Base-by-base conservation (phyloP, 2,797 vertebrate species). In the Coreius guichenoti region DNA sequence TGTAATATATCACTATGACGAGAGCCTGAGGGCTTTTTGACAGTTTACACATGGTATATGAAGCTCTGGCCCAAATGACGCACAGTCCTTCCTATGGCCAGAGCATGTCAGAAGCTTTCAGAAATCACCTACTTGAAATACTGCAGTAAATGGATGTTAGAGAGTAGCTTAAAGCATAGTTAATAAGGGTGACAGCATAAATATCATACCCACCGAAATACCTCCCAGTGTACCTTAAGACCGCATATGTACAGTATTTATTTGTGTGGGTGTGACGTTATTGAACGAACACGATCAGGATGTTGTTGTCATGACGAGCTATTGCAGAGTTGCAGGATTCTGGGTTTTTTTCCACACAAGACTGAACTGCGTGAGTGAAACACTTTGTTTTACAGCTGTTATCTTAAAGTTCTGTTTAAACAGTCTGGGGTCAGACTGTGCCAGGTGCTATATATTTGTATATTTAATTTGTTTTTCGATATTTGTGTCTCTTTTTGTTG, bases 331-430 rank as follows among this genome's bases (percentile, higher is more conserved):
- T 80, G 23, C 33, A 5, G 23, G 39, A 51, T 39, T 83, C 47
- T 33, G 68, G 16, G 8, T 13, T 43, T 31, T 86, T 61, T 58
- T 77, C 33, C 76, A 61, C 58, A 65, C 58, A 65, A 21, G 7
- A 54, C 63, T 77, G 56, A 86, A 75, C 61, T 61, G 26, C 23
- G 23, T 3, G n/a, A 77, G 47, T n/a, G 47, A 45, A 69, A 89
- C 36, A 29, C 82, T 87, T 88, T 80, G 31, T 84, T 79, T 86
- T 81, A 56, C 65, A 33, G 63, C 79, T 68, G 78, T 86, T 73
- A 39, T 82, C 80, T 56, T 85, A 61, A 81, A 81, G 91, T 93
- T 94, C 94, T 93, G 92, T 91, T 91, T 89, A 91, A 91, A 94
- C 92, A 90, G 89, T 93, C 89, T 88, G 88, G 33, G 90, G 81